Conservation (phyloP, 2,888 invertebrate genomes). For the Agrochola macilenta region DNA sequence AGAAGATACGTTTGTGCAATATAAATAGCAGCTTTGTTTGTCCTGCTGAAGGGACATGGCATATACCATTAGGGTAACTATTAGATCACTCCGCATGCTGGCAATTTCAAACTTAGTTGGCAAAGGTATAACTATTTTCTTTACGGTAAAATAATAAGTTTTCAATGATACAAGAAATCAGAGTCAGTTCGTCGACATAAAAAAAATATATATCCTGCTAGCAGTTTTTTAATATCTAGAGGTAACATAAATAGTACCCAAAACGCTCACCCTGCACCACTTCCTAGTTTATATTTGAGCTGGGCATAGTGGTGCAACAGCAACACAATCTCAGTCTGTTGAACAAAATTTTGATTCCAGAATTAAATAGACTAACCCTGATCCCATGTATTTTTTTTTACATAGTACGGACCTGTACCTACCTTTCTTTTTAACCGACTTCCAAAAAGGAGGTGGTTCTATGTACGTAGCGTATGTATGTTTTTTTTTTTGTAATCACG, state of each 20-base stretch:
- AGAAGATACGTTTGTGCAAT: neutral
- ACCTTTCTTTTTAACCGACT: too few species aligned
- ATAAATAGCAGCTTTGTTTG: neutral
- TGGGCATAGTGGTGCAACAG: too few species aligned
- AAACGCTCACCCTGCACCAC: too few species aligned
- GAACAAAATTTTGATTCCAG: too few species aligned
- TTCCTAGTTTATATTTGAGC: neutral
- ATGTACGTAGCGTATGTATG: too few species aligned
- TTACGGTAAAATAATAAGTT: neutral
- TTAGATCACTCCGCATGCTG: neutral
- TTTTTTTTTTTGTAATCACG: neutral
- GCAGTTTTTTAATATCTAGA: neutral
- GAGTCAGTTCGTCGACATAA: neutral
- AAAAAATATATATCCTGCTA: too few species aligned
- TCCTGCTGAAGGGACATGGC: neutral
- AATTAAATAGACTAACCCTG: too few species aligned
- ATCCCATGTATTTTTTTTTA: too few species aligned
- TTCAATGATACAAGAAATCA: neutral
- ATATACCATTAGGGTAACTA: neutral
- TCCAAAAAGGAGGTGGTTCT: too few species aligned
- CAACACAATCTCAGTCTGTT: too few species aligned
- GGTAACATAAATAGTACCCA: neutral
- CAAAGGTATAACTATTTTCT: neutral
- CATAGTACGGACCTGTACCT: too few species aligned
- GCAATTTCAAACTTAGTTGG: neutral